Evolutionary conservation across 2,113 vertebrate genomes (phyloP).

Genomic region (Peromyscus californicus): DNA sequence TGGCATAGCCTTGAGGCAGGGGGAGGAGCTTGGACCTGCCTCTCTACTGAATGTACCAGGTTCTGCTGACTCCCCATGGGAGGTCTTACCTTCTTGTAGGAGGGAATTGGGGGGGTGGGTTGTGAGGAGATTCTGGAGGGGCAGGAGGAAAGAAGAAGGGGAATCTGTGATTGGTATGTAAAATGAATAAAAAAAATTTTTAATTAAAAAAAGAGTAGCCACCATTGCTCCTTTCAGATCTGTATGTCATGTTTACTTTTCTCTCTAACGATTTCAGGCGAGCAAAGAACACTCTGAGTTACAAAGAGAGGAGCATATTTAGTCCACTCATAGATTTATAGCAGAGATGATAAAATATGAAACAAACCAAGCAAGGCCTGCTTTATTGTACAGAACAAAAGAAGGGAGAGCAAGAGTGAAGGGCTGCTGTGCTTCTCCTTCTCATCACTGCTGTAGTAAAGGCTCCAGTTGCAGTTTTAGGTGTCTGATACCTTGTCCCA

Average conservation of each 20-base stretch:
- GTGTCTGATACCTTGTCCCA: not conserved
- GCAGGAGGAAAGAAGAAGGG: too few relatives aligned
- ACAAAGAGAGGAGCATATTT: not conserved
- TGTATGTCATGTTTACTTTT: not conserved
- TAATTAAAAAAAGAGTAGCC: not conserved
- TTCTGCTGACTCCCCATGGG: too few relatives aligned
- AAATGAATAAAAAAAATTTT: too few relatives aligned
- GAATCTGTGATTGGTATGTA: too few relatives aligned
- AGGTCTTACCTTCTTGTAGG: too few relatives aligned
- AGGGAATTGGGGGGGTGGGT: too few relatives aligned
- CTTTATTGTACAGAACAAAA: not conserved
- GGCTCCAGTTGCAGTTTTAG: not conserved
- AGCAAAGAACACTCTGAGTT: not conserved
- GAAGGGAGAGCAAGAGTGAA: not conserved
- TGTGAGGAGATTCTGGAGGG: too few relatives aligned
- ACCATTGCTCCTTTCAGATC: not conserved
- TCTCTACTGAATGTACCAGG: too few relatives aligned
- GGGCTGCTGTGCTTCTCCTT: not conserved
- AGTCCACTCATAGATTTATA: not conserved
- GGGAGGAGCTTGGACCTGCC: too few relatives aligned
- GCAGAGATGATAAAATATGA: constrained; percentile 4
- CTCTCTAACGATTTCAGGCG: not conserved
- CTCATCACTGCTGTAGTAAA: not conserved
- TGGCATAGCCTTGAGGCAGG: too few relatives aligned
- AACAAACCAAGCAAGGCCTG: not conserved